Conservation (phyloP, 2,113 vertebrate genomes). For the Hoplias malabaricus region DNA sequence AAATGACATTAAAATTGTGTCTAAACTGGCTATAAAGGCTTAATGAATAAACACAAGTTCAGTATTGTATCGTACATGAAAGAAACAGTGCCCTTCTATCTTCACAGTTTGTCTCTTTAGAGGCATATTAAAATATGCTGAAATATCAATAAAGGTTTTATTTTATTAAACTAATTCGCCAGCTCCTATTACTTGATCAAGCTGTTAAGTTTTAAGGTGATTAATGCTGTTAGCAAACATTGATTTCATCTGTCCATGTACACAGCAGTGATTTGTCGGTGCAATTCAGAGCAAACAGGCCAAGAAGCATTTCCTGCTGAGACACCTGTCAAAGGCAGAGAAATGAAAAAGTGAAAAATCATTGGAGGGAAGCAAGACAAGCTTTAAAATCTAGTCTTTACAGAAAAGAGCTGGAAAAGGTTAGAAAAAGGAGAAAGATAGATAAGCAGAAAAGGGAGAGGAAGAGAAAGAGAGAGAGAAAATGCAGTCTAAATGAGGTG, state of each 20-base stretch:
- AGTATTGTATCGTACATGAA: too few relatives aligned
- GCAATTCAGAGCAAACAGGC: neutral
- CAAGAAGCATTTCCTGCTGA: neutral
- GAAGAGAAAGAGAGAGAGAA: constrained; percentile 4
- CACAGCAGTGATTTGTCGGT: neutral
- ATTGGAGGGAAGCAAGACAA: neutral
- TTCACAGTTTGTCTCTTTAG: too few relatives aligned
- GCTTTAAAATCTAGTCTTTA: neutral
- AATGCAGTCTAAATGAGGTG: constrained; percentile 17
- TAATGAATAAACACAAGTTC: too few relatives aligned
- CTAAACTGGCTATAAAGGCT: too few relatives aligned
- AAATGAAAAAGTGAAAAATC: neutral
- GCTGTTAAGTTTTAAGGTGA: neutral
- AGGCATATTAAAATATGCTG: too few relatives aligned
- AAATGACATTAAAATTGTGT: too few relatives aligned
- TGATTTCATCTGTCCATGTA: neutral
- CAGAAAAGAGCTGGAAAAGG: neutral
- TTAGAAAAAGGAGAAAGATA: neutral
- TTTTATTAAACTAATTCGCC: too few relatives aligned
- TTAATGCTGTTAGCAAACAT: neutral
- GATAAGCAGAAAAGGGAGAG: neutral
- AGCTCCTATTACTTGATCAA: neutral
- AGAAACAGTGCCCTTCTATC: too few relatives aligned
- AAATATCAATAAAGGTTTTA: too few relatives aligned
- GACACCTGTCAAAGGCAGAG: constrained; percentile 11